Base-by-base conservation (phyloP, 2,113 vertebrate genomes). In the Garra rufa region DNA sequence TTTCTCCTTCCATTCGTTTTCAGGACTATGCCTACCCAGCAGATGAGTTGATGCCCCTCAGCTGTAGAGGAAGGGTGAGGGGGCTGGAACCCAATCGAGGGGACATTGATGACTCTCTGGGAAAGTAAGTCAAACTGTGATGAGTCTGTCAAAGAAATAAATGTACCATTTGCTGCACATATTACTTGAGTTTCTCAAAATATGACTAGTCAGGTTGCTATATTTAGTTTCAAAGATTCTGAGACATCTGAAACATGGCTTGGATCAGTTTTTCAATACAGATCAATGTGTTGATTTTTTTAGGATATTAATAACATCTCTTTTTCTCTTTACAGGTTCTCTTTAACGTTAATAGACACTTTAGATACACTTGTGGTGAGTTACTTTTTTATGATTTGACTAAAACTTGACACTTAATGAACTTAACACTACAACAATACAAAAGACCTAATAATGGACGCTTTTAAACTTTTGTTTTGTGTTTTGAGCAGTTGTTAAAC, bases 11-110 rank as follows among this genome's bases (percentile, higher is more conserved):
- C 19, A 44, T 87, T 81, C 63, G 88, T 9, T 81, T 78, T 71
- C 90, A 96, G 95, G 94, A 94, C 92, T 90, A 95, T 76, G 94
- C 95, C 15, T 96, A 95, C 85, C 95, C 95, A 79, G 95, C 95
- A 1, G 95, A 96, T 17, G 95, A 96, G 90, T 90, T 95, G 86
- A 95, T 96, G 95, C 95, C 95, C 9, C 88, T 96, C 3, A 95
- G 95, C 91, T 96, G 95, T 90, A 92, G 89, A 85, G 94, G 95
- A 9, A 89, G 95, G 82, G 94, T 95, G 9, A 92, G 95, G 3
- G 95, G 94, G n/a, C 86, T 92, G 89, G 95, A 96, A 89, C 95
- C 95, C 24, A 94, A 94, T 85, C 91, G 95, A 83, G 95, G 95
- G 0, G 95, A 95, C 89, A 93, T 96, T 1, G 95, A 95, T 59